These are phyloP conservation scores for Melopsittacus undulatus DNA, from an alignment of 2,797 vertebrate species.

Conservation along the genomic window DNA sequence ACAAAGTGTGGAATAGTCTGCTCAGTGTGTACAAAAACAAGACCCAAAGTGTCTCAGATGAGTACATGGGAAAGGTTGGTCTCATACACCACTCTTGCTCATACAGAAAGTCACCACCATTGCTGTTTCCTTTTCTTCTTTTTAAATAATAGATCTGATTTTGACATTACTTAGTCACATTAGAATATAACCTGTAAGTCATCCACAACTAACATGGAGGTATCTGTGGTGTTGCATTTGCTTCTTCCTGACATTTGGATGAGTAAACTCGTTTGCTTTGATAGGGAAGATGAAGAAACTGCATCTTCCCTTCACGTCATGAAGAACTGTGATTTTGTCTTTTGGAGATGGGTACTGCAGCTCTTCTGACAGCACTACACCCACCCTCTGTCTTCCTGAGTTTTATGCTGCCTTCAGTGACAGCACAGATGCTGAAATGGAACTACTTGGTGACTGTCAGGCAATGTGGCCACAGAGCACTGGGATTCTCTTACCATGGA, in stretches of 20 bases:
- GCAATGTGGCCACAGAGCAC: not conserved
- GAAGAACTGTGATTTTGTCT: not conserved
- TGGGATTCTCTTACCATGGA: not conserved
- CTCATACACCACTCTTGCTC: not conserved
- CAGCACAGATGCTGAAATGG: not conserved
- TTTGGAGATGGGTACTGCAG: not conserved
- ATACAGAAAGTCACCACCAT: constrained; percentile 1
- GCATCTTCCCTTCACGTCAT: not conserved
- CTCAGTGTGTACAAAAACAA: not conserved
- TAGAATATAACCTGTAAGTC: not conserved
- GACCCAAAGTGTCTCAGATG: not conserved
- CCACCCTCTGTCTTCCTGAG: not conserved
- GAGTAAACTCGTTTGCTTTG: not conserved
- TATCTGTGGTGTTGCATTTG: not conserved
- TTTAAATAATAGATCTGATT: not conserved
- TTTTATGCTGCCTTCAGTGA: not conserved
- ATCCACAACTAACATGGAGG: not conserved
- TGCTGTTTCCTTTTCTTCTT: not conserved
- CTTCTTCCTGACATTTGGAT: not conserved
- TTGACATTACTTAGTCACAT: not conserved
- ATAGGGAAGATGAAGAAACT: not conserved
- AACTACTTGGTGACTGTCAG: not conserved
- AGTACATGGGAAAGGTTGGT: not conserved
- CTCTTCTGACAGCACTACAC: not conserved
- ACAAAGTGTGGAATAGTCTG: not conserved